Base-by-base conservation (phyloP, 2,797 vertebrate species). In the Rhincodon typus region DNA sequence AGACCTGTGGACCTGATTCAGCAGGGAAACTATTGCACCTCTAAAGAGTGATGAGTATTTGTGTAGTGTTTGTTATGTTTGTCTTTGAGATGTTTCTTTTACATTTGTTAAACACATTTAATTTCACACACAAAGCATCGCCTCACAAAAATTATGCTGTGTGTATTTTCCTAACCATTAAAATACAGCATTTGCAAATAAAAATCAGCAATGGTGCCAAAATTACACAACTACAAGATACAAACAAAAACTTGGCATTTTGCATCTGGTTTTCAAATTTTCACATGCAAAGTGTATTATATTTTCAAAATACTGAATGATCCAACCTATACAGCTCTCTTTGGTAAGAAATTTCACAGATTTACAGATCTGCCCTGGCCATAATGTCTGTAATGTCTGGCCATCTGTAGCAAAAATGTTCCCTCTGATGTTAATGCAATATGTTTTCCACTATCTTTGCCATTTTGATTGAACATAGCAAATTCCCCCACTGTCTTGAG, bases 371-470 rank as follows among this genome's bases (percentile, higher is more conserved):
- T 90, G 17, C 87, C 53, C n/a, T 66, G 57, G 88, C 34, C 17
- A 91, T 34, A 38, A 67, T 82, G 57, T 67, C 57, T 42, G 6
- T 62, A 62, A 62, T 13, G 8, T 62, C 12, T 62, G 6, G 57
- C 79, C 79, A 84, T 84, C 38, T 42, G 38, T 23, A 21, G 34
- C 38, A n/a, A n/a, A 93, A 93, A 21, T 93, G 34, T 67, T 93
- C 62, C 90, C 23, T 42, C 34, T 38, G n/a, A 67, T 93, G 62
- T 93, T 93, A 67, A 38, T 93, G n/a, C 3, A 67, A 25, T 38
- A 23, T 93, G 62, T 62, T n/a, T 93, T 93, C 90, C 90, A 93
- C 62, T 93, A 62, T 93, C n/a, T 19, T 67, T 93, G n/a, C 90
- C 90, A 93, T 67, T 93, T 93, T 67, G 62, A 67, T 38, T 93